phyloP scores from a whole-genome alignment of 1,140 invertebrate genomes.

The Caenorhabditis inopinata region DNA sequence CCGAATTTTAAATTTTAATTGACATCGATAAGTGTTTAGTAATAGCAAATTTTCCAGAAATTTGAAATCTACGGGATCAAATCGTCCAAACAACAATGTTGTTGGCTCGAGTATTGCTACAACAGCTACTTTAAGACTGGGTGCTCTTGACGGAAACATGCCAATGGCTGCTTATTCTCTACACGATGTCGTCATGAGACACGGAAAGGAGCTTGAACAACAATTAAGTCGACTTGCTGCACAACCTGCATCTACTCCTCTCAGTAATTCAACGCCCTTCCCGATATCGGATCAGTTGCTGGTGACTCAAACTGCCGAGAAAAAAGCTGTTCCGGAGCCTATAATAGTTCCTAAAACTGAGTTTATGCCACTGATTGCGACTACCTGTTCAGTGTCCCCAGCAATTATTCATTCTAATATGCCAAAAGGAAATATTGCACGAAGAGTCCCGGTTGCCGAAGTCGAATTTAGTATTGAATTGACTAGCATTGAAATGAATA shows the following conservation, averaged over 20 bases:
- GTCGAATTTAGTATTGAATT: constrained; percentile 55
- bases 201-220: constrained; percentile 33
- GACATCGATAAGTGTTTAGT: too few relatives aligned
- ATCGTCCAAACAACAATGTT: neutral
- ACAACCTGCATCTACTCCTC: constrained; percentile 10
- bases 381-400: neutral
- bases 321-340: neutral
- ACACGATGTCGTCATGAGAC: constrained; percentile 57
- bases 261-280: constrained; percentile 33
- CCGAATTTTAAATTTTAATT: too few relatives aligned
- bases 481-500: constrained; percentile 57
- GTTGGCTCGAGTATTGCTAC: neutral
- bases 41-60: neutral
- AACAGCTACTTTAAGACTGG: constrained; percentile 38
- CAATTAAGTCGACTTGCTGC: constrained; percentile 38
- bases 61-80: neutral
- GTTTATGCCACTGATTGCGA: neutral
- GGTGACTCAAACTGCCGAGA: neutral
- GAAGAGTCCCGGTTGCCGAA: neutral
- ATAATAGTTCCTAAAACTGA: neutral
- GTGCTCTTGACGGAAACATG: constrained; percentile 57
- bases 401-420: neutral
- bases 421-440: neutral
- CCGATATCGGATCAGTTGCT: neutral
- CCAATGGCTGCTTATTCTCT: constrained; percentile 62